Percentiles rank a stretch among this genome's conserved stretches.
Conservation (phyloP, 1,140 invertebrate species). For the Bombus cullumanus region DNA sequence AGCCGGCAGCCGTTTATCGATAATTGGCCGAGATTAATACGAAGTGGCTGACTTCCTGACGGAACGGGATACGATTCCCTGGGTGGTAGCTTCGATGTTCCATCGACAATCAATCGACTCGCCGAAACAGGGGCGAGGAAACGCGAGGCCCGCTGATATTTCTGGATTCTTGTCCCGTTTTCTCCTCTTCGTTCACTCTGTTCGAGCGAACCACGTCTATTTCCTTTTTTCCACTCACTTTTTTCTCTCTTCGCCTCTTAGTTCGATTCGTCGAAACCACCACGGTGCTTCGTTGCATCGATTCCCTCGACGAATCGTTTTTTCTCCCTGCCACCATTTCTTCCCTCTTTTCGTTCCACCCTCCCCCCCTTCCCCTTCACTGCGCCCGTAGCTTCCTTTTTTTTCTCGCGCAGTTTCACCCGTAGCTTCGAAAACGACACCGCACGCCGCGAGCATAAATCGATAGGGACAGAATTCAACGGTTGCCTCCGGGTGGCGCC, state of each 20-base stretch:
- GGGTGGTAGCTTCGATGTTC: conserved; percentile 1
- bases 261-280: background rate
- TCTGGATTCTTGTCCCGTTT: background rate
- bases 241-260: background rate
- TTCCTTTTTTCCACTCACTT: background rate
- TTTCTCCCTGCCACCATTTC: background rate
- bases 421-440: conserved; percentile 28
- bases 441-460: conserved; percentile 37
- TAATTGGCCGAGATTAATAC: conserved; percentile 46
- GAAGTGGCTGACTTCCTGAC: conserved; percentile 14
- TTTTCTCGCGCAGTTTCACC: background rate
- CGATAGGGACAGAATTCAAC: conserved; percentile 42
- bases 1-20: conserved; percentile 31
- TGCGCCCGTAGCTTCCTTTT: background rate
- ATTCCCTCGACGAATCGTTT: background rate
- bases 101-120: conserved; percentile 30
- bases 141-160: conserved; percentile 17
- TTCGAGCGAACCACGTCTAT: too few relatives aligned
- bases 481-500: conserved; percentile 4
- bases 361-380: too few relatives aligned
- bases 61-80: conserved; percentile 12
- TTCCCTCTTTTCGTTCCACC: background rate
- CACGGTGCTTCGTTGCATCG: background rate
- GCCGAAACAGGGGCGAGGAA: background rate
- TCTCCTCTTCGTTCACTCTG: background rate